phyloP scores from a whole-genome alignment of 2,113 vertebrate species.

The human (Homo sapiens) region DNA sequence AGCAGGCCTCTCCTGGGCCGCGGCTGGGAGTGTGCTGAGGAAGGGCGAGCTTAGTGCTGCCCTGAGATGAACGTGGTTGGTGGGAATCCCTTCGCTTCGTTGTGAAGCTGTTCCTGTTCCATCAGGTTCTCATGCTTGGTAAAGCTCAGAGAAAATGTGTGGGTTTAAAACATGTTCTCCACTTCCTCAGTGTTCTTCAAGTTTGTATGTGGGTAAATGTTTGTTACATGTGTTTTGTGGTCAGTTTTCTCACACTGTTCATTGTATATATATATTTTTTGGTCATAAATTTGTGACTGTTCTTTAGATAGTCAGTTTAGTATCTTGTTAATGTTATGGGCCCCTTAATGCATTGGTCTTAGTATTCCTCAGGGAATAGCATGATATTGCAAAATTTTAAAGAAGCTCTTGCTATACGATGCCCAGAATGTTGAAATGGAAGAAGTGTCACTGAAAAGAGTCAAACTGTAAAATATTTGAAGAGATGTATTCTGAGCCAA shows the following conservation, averaged over 20 bases:
- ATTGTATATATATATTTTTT: not conserved
- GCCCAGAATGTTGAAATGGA: too few relatives aligned
- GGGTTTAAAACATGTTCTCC: not conserved
- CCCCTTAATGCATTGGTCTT: not conserved
- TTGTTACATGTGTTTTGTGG: not conserved
- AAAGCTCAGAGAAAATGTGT: too few relatives aligned
- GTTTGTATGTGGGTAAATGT: not conserved
- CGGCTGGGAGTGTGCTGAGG: rapidly evolving
- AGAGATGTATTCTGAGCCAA: too few relatives aligned
- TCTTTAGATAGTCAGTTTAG: not conserved
- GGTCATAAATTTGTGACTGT: not conserved
- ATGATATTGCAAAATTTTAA: not conserved
- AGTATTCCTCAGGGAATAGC: not conserved
- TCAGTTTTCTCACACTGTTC: too few relatives aligned
- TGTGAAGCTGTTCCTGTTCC: not conserved
- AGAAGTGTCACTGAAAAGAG: too few relatives aligned
- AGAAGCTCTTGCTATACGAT: not conserved
- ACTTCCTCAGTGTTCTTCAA: not conserved
- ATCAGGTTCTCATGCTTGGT: too few relatives aligned
- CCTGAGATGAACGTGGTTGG: rapidly evolving
- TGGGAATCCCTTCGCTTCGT: rapidly evolving
- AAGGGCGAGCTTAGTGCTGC: not conserved
- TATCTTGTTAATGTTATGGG: not conserved
- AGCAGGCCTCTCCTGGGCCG: not conserved
- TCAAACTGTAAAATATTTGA: too few relatives aligned